Base-by-base conservation (phyloP, 1,140 invertebrate species). In the Drosophila athabasca region DNA sequence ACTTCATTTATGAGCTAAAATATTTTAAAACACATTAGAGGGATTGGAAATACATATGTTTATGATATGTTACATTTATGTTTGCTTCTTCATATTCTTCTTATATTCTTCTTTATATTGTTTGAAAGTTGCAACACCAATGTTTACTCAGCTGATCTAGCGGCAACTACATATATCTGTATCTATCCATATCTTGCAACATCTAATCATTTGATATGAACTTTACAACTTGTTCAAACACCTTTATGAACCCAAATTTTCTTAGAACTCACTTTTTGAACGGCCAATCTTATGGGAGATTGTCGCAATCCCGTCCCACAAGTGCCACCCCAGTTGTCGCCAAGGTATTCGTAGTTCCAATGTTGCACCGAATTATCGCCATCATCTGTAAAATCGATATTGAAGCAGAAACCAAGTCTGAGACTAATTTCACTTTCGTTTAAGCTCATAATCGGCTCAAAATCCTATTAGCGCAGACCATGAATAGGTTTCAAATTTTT, bases 401-500 rank as follows among this genome's bases (percentile, higher is more conserved):
- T 48, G 31, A 66, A 58, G 35, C 44, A 75, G 55, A 52, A 24
- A 51, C 29, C 31, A 43, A 22, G 29, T 44, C 53, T 45, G 8
- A 59, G 22, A 11, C 44, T 15, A 66, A 24, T 75, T 75, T 75
- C 55, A 76, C 73, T 76, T 76, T 76, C 72, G 44, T 76, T 62
- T 22, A 50, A 39, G 17, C 31, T 61, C 43, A 19, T 62, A 22
- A 52, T 46, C 39, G 43, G 52, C 41, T 51, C 70, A 50, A 59
- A 74, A 75, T 75, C 61, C 71, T 75, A 74, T 75, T 75, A 75
- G 52, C 52, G 39, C 43, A 74, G 44, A 59, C 61, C 71, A 51
- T 73, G 60, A 52, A 68, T 57, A 69, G 57, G 55, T 39, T 39
- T 39, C 1, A 11, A 11, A 39, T n/a, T n/a, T n/a, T 39, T 39